A percentile compares a stretch with the other conserved stretches of the same genome.
Evolutionary conservation across 2,888 invertebrate species (phyloP).

Genomic region (Amphipyra berbera): DNA sequence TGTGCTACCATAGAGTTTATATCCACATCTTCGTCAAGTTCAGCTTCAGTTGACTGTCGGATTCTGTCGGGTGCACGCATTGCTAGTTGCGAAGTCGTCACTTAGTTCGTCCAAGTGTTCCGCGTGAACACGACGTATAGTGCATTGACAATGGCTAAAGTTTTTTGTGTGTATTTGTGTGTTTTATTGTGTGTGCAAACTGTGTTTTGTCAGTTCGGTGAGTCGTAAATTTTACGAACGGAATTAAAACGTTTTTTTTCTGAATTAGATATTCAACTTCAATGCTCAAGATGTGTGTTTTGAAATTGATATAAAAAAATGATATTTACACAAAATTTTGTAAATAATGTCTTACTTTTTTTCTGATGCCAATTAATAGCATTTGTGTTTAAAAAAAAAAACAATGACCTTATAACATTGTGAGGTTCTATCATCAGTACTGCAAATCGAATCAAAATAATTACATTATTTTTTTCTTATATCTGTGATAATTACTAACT

Average conservation of each 20-base stretch:
- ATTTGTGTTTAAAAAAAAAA: background rate
- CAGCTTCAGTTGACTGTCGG: constrained; percentile 14
- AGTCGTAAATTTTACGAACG: constrained; percentile 53
- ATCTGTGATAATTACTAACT: background rate
- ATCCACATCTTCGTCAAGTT: constrained; percentile 24
- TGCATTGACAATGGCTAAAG: constrained; percentile 62
- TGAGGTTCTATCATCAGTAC: background rate
- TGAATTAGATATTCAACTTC: too few species aligned
- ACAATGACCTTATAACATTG: background rate
- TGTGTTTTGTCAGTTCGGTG: constrained; percentile 76
- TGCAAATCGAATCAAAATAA: background rate
- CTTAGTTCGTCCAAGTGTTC: constrained; percentile 9
- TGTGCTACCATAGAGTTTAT: constrained; percentile 29
- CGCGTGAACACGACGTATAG: constrained; percentile 18
- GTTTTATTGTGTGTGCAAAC: constrained; percentile 67
- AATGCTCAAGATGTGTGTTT: too few species aligned
- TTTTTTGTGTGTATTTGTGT: constrained; percentile 66
- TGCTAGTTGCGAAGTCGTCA: constrained; percentile 6
- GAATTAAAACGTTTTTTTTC: too few species aligned
- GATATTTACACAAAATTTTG: too few species aligned
- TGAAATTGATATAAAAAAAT: too few species aligned
- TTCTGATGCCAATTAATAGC: background rate
- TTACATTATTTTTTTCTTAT: background rate
- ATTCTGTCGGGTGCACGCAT: constrained; percentile 18
- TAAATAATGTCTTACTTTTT: background rate